Percentiles rank a stretch among this genome's conserved stretches.
Evolutionary conservation across 2,888 invertebrate species (phyloP).

Genomic region (Magallana nippona): DNA sequence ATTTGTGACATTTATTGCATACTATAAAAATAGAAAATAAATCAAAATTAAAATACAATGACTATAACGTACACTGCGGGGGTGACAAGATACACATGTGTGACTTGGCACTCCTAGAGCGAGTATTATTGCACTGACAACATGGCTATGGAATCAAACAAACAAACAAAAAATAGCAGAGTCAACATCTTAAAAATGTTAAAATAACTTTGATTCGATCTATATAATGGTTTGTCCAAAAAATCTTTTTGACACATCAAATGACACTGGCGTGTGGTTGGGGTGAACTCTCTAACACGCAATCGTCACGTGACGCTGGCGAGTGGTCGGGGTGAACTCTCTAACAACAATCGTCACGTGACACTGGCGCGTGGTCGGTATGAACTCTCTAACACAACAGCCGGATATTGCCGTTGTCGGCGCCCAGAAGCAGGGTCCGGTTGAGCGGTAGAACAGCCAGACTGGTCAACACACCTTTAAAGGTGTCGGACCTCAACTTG

Average conservation of each 20-base stretch:
- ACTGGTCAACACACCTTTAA: conserved; percentile 94
- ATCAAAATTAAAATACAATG: background rate
- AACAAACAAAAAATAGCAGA: background rate
- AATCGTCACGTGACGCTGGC: conserved; percentile 64
- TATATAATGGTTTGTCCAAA: no score
- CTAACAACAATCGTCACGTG: conserved; percentile 74
- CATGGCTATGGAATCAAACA: background rate
- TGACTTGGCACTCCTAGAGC: background rate
- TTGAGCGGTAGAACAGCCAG: conserved; percentile 95
- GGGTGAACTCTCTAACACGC: conserved; percentile 57
- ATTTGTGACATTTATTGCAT: conserved; percentile 11
- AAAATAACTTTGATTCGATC: no score
- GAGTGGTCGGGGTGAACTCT: background rate
- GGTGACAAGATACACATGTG: no score
- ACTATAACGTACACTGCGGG: background rate
- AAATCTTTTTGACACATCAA: no score
- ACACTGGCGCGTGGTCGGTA: no score
- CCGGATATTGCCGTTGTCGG: conserved; percentile 89
- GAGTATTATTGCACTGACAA: conserved; percentile 5
- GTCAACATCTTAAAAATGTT: background rate
- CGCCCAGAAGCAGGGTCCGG: conserved; percentile 91
- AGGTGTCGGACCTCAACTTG: conserved; percentile 90
- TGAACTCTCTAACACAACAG: conserved; percentile 73
- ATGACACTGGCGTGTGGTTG: no score
- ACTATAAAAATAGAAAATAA: conserved; percentile 31